Base-by-base conservation (phyloP, 2,113 vertebrate genomes). In the Rhinogobius similis region DNA sequence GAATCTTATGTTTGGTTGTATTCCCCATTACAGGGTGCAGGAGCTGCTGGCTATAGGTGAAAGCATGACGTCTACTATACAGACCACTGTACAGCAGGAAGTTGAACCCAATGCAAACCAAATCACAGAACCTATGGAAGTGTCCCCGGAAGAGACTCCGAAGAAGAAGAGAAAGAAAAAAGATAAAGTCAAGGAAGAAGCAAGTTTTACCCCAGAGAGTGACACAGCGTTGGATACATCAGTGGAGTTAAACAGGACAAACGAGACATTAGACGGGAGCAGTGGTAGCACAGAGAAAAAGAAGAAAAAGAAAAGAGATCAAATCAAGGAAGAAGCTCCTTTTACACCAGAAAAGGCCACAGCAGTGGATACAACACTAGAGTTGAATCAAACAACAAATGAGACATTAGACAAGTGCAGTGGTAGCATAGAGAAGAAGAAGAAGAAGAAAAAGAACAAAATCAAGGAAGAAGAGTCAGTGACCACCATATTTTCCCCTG, bases 91-190 rank as follows among this genome's bases (percentile, higher is more conserved):
- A 21, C 68, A 82, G 0, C 66, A 68, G 56, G 61, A 14, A 12
- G 46, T 64, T 0, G 3, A 52, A 43, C 71, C 52, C 67, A 90
- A 88, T 61, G 69, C 64, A 75, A 90, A 67, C 91, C 24, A 59
- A 1, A 55, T 67, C 4, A 16, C 62, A n/a, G 70, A 81, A 43
- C 38, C 68, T 29, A 48, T 39, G 1, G 75, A 75, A 16, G 67
- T 76, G 2, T 1, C 50, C 16, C 26, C 68, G 44, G 84, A 29
- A 10, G 68, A 78, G 41, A 82, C 89, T 0, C 88, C 86, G 73
- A 90, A 91, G 26, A 94, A 84, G 21, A 84, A 86, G 73, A 91
- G 90, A 68, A 92, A 89, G 65, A 91, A 88, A 70, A 90, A 87
- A n/a, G 78, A 79, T 11, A 87, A 83, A 68, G 20, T 75, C 20